Evolutionary conservation across 2,888 invertebrate species (phyloP), one percentile per base, ranked within the genome.

Genomic region (Drosophila neutralis): DNA sequence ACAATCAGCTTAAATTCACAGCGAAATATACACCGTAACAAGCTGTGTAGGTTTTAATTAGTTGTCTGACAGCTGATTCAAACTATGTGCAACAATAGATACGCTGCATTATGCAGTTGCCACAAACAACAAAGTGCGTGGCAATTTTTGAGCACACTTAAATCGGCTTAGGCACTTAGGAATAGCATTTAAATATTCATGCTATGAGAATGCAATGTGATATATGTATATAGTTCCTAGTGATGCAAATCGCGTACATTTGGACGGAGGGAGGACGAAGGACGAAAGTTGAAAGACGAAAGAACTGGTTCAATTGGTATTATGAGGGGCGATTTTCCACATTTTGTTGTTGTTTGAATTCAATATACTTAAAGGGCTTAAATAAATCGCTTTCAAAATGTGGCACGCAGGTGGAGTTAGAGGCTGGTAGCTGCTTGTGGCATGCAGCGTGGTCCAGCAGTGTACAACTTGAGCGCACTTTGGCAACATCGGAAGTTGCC

Each of bases 401-500:
- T 24, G 24, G 13, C 18, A 2, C 11, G 7, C 27, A 15, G 31
- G 53, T 24, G 1, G 15, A 2, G 11, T 24, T 1, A 6, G 6
- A 2, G 21, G 15, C 2, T n/a, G 24, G 35, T 24, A n/a, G 21
- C 31, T 59, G 65, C 35, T 45, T 51, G 51, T 60, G 66, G 65
- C 52, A 69, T 54, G 54, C 18, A 60, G 13, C 68, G 56, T 51
- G 54, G 74, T 60, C 57, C 75, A 65, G 78, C 53, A 60, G 21
- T 21, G 45, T 45, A 24, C 42, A 78, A 74, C 74, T 70, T 72
- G 80, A 60, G 59, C 49, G 62, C 74, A 76, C 69, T 78, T 54
- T 54, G 60, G 63, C 69, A 68, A 65, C 69, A 79, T 65, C 80
- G 83, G 82, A 87, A 80, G 86, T 63, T 60, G 67, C 53, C 56